phyloP scores from a whole-genome alignment of 1,140 invertebrate species.

The Euwallacea fornicatus region DNA sequence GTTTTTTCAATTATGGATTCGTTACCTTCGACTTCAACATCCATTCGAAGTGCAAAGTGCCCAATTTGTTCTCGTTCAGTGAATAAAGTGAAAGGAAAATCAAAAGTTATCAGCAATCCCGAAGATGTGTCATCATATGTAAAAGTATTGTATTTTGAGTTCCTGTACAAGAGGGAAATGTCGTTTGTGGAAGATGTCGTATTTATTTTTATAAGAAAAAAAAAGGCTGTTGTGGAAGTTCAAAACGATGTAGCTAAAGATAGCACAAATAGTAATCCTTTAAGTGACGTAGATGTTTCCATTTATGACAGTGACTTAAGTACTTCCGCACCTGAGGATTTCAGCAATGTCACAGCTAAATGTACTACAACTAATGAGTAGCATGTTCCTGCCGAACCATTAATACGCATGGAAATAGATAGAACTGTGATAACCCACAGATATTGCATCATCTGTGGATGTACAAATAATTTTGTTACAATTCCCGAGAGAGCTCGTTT shows the following conservation, averaged over 20 bases:
- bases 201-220: slow-evolving; percentile 7
- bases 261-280: background rate
- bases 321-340: slow-evolving; percentile 1
- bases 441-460: background rate
- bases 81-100: slow-evolving; percentile 6
- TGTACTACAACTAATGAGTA: background rate
- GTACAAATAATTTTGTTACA: background rate
- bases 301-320: background rate
- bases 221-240: background rate
- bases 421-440: slow-evolving; percentile 6
- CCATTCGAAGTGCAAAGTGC: background rate
- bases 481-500: slow-evolving; percentile 1
- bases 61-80: slow-evolving; percentile 2
- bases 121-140: slow-evolving; percentile 3
- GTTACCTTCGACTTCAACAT: slow-evolving; percentile 2
- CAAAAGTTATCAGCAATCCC: slow-evolving; percentile 3
- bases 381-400: background rate
- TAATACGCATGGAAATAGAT: background rate
- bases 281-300: background rate
- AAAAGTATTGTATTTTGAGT: slow-evolving; percentile 3
- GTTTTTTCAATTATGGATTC: background rate
- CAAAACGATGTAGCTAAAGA: background rate
- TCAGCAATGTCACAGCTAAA: background rate
- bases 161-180: background rate
- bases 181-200: background rate